Base-by-base conservation (phyloP, 2,888 invertebrate species). In the Pristionchus maxplancki region DNA sequence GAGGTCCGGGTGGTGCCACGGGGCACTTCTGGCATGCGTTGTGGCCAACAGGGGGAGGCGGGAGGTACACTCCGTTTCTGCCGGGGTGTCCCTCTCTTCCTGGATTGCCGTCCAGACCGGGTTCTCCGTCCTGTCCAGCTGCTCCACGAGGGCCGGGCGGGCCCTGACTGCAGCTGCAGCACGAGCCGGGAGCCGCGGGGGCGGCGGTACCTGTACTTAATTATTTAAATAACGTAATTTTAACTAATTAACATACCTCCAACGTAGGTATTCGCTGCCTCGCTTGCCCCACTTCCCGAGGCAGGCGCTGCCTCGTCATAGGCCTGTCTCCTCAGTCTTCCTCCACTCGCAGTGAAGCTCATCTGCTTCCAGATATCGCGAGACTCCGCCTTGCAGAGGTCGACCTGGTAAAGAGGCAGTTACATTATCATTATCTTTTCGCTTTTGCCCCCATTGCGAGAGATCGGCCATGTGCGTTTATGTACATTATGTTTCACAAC, bases 361-460 rank as follows among this genome's bases (percentile, higher is more conserved):
- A 94, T 92, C 89, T 93, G 94, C 81, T 92, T 92, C 94, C 94
- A 94, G 90, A 94, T 94, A 88, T 94, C 94, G 34, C 93, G 91
- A 24, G 93, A 90, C 89, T 94, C 94, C 40, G 92, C 89, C 91
- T 93, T 93, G 91, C 94, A 94, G 67, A 93, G 83, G 40, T 94
- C 94, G 15, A 94, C 93, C 64, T 64, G 64, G 6, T 0, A 15
- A 34, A 44, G n/a, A n/a, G n/a, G n/a, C n/a, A n/a, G n/a, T n/a
- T n/a, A n/a, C n/a, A n/a, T n/a, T n/a, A n/a, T n/a, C n/a, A n/a
- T n/a, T n/a, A n/a, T n/a, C n/a, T n/a, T n/a, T n/a, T n/a, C n/a
- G n/a, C n/a, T n/a, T n/a, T n/a, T n/a, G n/a, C n/a, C n/a, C n/a
- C n/a, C n/a, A n/a, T n/a, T n/a, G n/a, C n/a, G n/a, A n/a, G n/a